A percentile compares a stretch with the other conserved stretches of the same genome.
Evolutionary conservation across 2,113 vertebrate genomes (phyloP).

Genomic region (Elephantulus edwardii): DNA sequence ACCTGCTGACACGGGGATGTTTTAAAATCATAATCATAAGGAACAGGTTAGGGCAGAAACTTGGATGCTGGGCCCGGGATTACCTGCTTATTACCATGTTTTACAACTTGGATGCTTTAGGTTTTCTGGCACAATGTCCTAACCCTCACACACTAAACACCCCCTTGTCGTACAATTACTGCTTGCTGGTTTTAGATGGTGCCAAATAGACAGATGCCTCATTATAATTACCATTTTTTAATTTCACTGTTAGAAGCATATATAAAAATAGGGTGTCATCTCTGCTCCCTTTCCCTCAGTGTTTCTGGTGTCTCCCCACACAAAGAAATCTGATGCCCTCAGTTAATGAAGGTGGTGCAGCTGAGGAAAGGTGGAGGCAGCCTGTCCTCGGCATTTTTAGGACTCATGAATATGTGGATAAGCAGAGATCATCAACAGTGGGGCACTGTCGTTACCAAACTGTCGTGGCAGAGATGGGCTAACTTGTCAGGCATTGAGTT

Average conservation of each 20-base stretch:
- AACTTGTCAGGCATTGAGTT: not conserved
- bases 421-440: not conserved
- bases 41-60: constrained; percentile 87
- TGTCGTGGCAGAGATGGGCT: not conserved
- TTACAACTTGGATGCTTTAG: constrained; percentile 83
- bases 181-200: constrained; percentile 89
- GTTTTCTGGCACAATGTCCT: constrained; percentile 87
- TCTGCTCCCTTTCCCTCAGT: not conserved
- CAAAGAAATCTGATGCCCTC: not conserved
- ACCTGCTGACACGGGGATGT: constrained; percentile 88
- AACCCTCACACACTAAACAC: constrained; percentile 90
- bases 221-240: constrained; percentile 81
- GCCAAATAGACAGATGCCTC: constrained; percentile 89
- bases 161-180: constrained; percentile 89
- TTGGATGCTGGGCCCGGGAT: constrained; percentile 80
- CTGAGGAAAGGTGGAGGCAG: not conserved
- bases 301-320: not conserved
- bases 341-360: not conserved
- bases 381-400: not conserved
- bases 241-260: constrained; percentile 52
- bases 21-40: constrained; percentile 85
- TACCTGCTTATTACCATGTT: constrained; percentile 85
- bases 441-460: not conserved
- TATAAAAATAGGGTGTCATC: not conserved
- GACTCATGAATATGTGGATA: not conserved